phyloP scores from a whole-genome alignment of 1,140 invertebrate species.

The Bombyx mandarina region DNA sequence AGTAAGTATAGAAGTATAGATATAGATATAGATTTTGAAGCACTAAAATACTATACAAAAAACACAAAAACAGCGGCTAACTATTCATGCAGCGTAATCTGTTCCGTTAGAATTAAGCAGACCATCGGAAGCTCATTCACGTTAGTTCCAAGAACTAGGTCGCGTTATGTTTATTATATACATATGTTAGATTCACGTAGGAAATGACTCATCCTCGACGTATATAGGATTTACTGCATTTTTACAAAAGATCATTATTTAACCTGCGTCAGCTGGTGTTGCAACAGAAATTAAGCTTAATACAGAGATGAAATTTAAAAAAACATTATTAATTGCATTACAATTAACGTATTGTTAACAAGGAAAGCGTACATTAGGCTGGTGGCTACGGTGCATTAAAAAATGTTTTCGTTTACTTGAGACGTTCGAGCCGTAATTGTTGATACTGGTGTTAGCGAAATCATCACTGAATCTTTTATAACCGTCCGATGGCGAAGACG shows the following conservation, averaged over 20 bases:
- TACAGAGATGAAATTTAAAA: conserved; percentile 46
- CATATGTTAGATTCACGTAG: conserved; percentile 36
- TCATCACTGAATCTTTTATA: conserved; percentile 73
- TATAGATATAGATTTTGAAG: no score
- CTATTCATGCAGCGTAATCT: no score
- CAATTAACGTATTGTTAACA: conserved; percentile 61
- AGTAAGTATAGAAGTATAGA: no score
- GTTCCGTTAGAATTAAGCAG: not conserved
- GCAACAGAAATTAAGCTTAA: conserved; percentile 15
- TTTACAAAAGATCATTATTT: conserved; percentile 18
- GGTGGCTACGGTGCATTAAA: conserved; percentile 62
- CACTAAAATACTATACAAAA: no score
- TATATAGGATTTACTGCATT: conserved; percentile 25
- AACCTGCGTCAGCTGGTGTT: conserved; percentile 12
- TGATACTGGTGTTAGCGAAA: conserved; percentile 69
- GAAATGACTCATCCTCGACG: conserved; percentile 49
- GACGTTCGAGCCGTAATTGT: conserved; percentile 71
- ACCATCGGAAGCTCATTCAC: conserved; percentile 15
- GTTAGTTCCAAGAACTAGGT: conserved; percentile 34
- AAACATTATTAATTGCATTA: conserved; percentile 55
- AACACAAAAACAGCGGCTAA: no score
- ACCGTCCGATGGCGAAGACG: conserved; percentile 70
- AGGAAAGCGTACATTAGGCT: conserved; percentile 55
- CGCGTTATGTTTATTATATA: conserved; percentile 44
- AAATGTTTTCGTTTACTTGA: conserved; percentile 67